Evolutionary conservation across 1,140 invertebrate species (phyloP).

Genomic region (Pogonognathellus flavescens): DNA sequence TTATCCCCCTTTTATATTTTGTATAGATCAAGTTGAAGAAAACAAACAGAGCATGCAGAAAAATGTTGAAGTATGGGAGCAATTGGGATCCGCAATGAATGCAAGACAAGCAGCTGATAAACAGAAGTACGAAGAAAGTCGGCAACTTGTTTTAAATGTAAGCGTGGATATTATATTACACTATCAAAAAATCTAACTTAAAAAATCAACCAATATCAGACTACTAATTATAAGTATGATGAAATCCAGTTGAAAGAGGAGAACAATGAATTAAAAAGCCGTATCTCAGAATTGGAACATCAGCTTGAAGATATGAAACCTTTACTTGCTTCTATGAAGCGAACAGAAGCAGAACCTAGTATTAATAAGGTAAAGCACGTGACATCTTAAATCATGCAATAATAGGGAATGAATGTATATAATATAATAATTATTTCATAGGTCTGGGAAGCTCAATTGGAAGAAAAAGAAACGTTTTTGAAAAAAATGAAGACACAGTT

Average conservation of each 20-base stretch:
- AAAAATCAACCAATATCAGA: neutral
- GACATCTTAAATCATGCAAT: no score
- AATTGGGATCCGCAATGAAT: neutral
- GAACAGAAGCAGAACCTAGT: neutral
- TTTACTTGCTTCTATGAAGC: neutral
- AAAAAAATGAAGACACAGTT: neutral
- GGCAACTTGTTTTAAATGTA: neutral
- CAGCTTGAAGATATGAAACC: neutral
- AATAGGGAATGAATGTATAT: no score
- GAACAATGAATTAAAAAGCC: neutral
- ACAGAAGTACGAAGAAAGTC: conserved; percentile 20
- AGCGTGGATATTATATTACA: neutral
- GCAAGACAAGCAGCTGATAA: neutral
- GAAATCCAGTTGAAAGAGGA: neutral
- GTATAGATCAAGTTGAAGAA: neutral
- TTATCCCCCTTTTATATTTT: no score
- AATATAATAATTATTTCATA: no score
- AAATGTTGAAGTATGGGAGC: neutral
- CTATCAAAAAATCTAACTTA: neutral
- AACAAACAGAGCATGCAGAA: neutral
- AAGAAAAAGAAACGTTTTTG: neutral
- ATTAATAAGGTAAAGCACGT: no score
- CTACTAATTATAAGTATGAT: neutral
- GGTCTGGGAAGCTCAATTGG: neutral
- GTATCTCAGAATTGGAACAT: neutral